Evolutionary conservation across 2,888 invertebrate genomes (phyloP).

Genomic region (Orthonevra nobilis): DNA sequence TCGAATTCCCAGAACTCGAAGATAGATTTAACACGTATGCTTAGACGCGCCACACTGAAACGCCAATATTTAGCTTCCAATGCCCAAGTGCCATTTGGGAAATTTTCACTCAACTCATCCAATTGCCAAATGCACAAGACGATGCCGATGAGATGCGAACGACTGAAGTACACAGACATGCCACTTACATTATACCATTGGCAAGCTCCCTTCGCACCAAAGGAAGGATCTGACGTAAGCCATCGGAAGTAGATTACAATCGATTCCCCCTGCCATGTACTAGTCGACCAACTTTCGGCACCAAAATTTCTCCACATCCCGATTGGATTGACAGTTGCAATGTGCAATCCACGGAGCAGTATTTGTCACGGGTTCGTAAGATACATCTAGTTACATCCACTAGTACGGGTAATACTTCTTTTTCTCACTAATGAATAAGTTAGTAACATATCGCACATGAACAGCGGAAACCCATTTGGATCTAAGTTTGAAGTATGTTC

Average conservation of each 20-base stretch:
- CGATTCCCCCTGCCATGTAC: constrained; percentile 29
- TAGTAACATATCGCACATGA: constrained; percentile 45
- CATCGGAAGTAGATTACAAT: constrained; percentile 51
- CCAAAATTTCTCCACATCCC: constrained; percentile 7
- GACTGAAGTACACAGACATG: constrained; percentile 12
- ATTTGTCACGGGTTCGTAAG: too few species aligned
- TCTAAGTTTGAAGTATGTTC: too few species aligned
- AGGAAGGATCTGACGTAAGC: background rate
- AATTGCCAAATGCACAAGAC: constrained; percentile 56
- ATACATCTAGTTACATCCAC: too few species aligned
- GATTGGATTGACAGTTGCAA: constrained; percentile 53
- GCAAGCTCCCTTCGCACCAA: constrained; percentile 7
- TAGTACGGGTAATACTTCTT: too few species aligned
- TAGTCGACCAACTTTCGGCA: constrained; percentile 8
- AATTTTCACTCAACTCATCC: constrained; percentile 60
- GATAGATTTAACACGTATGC: constrained; percentile 52
- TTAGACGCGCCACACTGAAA: constrained; percentile 35
- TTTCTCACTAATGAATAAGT: constrained; percentile 60
- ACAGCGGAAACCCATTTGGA: constrained; percentile 58
- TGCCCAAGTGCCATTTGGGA: constrained; percentile 58
- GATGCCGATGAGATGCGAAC: too few species aligned
- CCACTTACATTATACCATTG: constrained; percentile 67
- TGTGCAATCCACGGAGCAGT: constrained; percentile 17
- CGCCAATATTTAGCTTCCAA: constrained; percentile 62
- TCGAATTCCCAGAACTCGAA: constrained; percentile 4